Evolutionary conservation across 2,113 vertebrate species (phyloP).

Genomic region (Engystomops pustulosus): DNA sequence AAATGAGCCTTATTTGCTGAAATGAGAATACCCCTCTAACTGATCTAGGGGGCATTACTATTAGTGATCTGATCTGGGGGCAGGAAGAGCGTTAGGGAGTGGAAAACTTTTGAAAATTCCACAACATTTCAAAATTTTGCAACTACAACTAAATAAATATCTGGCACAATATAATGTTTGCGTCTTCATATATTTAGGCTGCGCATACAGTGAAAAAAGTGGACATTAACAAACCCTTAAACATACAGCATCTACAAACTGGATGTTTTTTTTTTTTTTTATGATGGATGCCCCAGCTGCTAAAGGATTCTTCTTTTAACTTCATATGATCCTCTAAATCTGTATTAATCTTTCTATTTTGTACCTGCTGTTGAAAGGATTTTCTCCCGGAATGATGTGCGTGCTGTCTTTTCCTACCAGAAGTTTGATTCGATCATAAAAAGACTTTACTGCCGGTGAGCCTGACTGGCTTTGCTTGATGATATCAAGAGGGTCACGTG

Average conservation of each 20-base stretch:
- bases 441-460: constrained; percentile 84
- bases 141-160: too few relatives aligned
- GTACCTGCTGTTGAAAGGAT: constrained; percentile 95
- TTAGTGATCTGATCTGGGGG: too few relatives aligned
- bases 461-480: constrained; percentile 88
- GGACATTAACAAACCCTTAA: neutral
- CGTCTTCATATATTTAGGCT: neutral
- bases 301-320: constrained; percentile 47
- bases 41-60: too few relatives aligned
- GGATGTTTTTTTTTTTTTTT: neutral
- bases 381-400: constrained; percentile 95
- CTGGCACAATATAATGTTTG: too few relatives aligned
- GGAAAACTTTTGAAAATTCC: too few relatives aligned
- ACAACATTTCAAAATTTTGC: too few relatives aligned
- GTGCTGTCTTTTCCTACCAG: constrained; percentile 95
- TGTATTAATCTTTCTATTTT: constrained; percentile 47
- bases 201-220: neutral
- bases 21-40: too few relatives aligned
- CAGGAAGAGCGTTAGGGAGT: too few relatives aligned
- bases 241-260: neutral
- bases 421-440: constrained; percentile 96
- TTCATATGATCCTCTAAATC: constrained; percentile 33
- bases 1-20: too few relatives aligned
- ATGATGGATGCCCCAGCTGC: constrained; percentile 10
- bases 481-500: constrained; percentile 92